phyloP scores from a whole-genome alignment of 2,113 vertebrate species.

The Chionomys nivalis region DNA sequence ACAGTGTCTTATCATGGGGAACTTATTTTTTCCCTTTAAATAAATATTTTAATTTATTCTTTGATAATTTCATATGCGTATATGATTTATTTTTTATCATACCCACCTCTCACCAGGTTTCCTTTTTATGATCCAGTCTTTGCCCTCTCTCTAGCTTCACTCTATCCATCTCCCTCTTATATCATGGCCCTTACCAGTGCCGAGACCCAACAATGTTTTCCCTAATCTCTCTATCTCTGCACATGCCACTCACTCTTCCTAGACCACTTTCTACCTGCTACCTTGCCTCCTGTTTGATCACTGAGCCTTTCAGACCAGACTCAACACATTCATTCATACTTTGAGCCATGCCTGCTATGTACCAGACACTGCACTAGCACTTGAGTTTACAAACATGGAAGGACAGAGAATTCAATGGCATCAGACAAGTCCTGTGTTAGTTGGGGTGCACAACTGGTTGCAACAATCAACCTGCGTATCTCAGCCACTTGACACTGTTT shows the following conservation, averaged over 20 bases:
- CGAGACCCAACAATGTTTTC: background rate
- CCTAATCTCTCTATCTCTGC: background rate
- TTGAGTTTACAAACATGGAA: constrained; percentile 42
- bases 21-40: background rate
- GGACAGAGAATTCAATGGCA: constrained; percentile 9
- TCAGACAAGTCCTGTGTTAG: constrained; percentile 34
- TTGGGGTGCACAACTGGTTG: background rate
- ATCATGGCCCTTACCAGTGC: background rate
- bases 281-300: background rate
- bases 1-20: background rate
- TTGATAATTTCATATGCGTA: background rate
- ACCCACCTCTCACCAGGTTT: background rate
- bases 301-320: constrained; percentile 18
- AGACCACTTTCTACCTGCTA: background rate
- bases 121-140: constrained; percentile 30
- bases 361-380: background rate
- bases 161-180: background rate
- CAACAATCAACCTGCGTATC: background rate
- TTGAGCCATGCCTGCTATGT: constrained; percentile 15
- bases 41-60: background rate
- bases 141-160: background rate
- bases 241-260: background rate
- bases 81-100: background rate
- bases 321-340: background rate
- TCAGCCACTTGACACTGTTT: constrained; percentile 13